These are phyloP conservation scores for Hydrotaea diabolus DNA, from an alignment of 2,888 invertebrate genomes.

Conservation along the genomic window DNA sequence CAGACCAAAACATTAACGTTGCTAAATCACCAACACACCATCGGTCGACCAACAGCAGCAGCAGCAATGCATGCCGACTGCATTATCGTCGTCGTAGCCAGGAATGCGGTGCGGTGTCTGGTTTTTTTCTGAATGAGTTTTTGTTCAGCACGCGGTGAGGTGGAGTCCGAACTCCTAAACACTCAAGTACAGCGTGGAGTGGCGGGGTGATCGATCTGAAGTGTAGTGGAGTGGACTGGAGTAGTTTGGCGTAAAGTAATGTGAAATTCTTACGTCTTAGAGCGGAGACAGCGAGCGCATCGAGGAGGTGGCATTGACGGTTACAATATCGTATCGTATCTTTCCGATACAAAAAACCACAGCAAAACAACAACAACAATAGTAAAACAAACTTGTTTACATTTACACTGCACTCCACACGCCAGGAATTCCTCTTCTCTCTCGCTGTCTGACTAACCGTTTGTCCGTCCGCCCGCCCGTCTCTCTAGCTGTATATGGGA, in stretches of 20 bases:
- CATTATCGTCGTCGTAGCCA: slow-evolving; percentile 3
- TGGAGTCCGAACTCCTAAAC: too few species aligned
- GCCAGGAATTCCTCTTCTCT: slow-evolving; percentile 29
- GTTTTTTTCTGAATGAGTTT: slow-evolving; percentile 38
- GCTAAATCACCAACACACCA: slow-evolving; percentile 18
- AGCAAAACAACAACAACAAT: slow-evolving; percentile 6
- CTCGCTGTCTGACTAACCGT: too few species aligned
- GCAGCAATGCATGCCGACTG: slow-evolving; percentile 25
- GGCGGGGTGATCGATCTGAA: neutral
- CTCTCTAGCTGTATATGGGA: neutral
- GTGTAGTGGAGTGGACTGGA: neutral
- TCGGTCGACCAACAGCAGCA: neutral
- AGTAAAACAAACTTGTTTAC: slow-evolving; percentile 55
- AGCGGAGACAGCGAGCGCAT: neutral
- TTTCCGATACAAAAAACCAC: slow-evolving; percentile 13
- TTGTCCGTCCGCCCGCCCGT: too few species aligned
- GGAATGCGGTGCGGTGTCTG: slow-evolving; percentile 27
- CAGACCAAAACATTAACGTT: slow-evolving; percentile 68
- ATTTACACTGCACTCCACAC: slow-evolving; percentile 40
- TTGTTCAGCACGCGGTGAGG: slow-evolving; percentile 1
- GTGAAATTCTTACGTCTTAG: neutral
- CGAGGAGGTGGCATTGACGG: slow-evolving; percentile 36
- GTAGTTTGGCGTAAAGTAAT: slow-evolving; percentile 10
- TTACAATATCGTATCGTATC: slow-evolving; percentile 20
- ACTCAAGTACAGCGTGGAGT: neutral